phyloP scores from a whole-genome alignment of 2,888 invertebrate genomes.

The Erebia aethiops region DNA sequence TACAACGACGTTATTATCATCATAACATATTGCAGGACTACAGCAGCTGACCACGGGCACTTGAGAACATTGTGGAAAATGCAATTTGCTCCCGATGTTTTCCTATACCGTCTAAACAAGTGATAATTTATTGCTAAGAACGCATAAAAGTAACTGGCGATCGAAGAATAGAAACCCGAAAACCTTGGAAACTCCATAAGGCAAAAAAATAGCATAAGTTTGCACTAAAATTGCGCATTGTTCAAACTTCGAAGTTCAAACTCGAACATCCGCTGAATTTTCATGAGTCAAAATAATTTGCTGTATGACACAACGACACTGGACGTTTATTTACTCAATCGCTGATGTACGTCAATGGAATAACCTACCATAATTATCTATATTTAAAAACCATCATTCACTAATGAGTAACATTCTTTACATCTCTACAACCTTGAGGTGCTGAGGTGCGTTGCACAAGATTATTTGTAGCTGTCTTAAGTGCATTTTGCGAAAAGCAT shows the following conservation, averaged over 20 bases:
- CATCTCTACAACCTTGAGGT: slow-evolving; percentile 28
- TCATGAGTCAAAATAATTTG: not conserved
- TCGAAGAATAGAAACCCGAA: no score
- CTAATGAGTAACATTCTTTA: slow-evolving; percentile 28
- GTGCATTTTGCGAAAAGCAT: slow-evolving; percentile 34
- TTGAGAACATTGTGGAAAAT: not conserved
- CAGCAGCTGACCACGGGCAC: no score
- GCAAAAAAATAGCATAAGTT: not conserved
- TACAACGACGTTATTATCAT: not conserved
- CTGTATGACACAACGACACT: slow-evolving; percentile 11
- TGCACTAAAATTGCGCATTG: not conserved
- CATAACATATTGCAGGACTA: not conserved
- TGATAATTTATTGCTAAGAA: no score
- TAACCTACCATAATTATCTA: slow-evolving; percentile 31
- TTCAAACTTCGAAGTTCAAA: not conserved
- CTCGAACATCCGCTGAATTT: slow-evolving; percentile 8
- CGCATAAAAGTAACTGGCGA: no score
- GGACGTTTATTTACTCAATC: slow-evolving; percentile 13
- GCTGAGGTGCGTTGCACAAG: slow-evolving; percentile 26
- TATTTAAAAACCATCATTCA: slow-evolving; percentile 32
- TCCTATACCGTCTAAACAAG: no score
- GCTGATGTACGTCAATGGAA: slow-evolving; percentile 29
- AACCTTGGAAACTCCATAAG: no score
- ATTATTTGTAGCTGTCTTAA: slow-evolving; percentile 28
- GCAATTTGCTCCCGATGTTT: not conserved